Base-by-base conservation (phyloP, 2,113 vertebrate genomes). In the Scomber colias region DNA sequence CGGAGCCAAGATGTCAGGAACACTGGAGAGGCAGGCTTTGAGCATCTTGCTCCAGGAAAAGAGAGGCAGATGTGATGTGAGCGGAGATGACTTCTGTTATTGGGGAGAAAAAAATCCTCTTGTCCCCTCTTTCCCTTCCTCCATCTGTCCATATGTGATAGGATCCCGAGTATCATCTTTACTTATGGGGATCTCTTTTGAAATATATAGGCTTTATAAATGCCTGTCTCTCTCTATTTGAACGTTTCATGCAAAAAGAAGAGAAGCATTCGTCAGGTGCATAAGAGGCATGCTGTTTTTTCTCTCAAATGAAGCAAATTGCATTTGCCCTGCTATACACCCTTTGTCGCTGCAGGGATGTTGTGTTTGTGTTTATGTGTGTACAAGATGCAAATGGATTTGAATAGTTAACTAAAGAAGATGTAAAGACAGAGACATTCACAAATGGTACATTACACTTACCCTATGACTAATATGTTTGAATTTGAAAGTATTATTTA, bases 1-100 rank as follows among this genome's bases (percentile, higher is more conserved):
- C 81, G 9, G 70, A 89, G 67, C 83, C 86, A 82, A 89, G 90
- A 91, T 92, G 89, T 91, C 83, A 85, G 81, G 70, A 87, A 70
- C 57, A 21, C 46, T 30, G 21, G 74, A 66, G 84, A 73, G 78
- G 79, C 17, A 62, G n/a, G 46, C 69, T 76, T 27, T 59, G 35
- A 80, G 79, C 73, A 51, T 84, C 72, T 63, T 57, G 86, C 80
- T 87, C 61, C 60, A 63, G 85, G 83, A 89, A 72, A 72, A 60
- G 45, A 83, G 75, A 87, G 75, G 71, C 90, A 93, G 89, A 88
- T 93, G 90, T 89, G 87, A 84, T 88, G 81, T 89, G 82, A 90
- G 77, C 72, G 63, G 78, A 90, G 74, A 88, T 68, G 75, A 87
- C 86, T 83, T 81, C 75, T 70, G 51, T 75, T 87, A 44, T 55